These are phyloP conservation scores for Strigamia transsilvanica DNA, from an alignment of 2,888 invertebrate genomes.

Conservation along the genomic window DNA sequence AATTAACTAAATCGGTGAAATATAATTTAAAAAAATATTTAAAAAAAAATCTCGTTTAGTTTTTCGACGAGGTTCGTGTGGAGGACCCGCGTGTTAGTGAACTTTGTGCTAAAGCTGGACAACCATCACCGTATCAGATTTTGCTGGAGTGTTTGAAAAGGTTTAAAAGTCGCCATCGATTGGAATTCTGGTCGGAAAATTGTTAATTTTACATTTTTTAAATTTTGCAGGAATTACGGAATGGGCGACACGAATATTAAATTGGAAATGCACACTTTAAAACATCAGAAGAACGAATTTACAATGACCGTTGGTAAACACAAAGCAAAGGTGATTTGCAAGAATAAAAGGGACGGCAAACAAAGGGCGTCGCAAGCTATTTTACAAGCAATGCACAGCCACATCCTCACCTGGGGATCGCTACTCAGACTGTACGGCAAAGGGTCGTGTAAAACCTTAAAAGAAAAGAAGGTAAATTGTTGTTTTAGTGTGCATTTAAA, in stretches of 20 bases:
- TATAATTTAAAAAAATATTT: neutral
- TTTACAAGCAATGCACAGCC: conserved; percentile 90
- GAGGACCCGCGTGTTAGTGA: conserved; percentile 94
- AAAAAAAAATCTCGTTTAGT: conserved; percentile 66
- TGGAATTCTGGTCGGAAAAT: neutral
- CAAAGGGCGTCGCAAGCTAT: conserved; percentile 95
- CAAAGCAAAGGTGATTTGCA: conserved; percentile 86
- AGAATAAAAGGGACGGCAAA: conserved; percentile 96
- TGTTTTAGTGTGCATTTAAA: neutral
- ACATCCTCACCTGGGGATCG: conserved; percentile 94
- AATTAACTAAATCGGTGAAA: conserved; percentile 42
- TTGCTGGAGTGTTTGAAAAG: conserved; percentile 86
- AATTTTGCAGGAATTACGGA: conserved; percentile 78
- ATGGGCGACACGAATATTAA: conserved; percentile 86
- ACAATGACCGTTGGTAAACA: conserved; percentile 95
- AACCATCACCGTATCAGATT: conserved; percentile 93
- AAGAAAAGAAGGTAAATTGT: conserved; percentile 77
- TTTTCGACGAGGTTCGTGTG: conserved; percentile 91
- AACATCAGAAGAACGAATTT: conserved; percentile 91
- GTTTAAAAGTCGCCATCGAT: conserved; percentile 60
- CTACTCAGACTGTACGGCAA: conserved; percentile 91
- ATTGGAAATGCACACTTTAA: conserved; percentile 84
- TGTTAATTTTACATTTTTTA: neutral
- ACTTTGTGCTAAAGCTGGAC: conserved; percentile 95
- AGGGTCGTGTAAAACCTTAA: conserved; percentile 86